phyloP scores from a whole-genome alignment of 2,113 vertebrate genomes.

The Kryptolebias marmoratus region DNA sequence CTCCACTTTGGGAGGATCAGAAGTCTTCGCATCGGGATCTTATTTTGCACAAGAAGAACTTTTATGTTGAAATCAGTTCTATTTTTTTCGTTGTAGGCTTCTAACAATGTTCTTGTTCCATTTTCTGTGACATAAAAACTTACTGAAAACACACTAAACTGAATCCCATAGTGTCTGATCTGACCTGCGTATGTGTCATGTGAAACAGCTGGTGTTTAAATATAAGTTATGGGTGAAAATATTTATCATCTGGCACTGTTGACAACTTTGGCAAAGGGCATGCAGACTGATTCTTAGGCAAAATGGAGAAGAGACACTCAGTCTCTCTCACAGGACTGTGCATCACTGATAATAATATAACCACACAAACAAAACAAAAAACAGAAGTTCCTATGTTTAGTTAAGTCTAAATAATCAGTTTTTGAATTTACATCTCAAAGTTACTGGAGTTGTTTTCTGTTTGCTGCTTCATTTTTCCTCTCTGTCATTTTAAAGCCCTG shows the following conservation, averaged over 20 bases:
- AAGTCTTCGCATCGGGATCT: not conserved
- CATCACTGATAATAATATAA: not conserved
- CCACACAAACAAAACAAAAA: slow-evolving; percentile 13
- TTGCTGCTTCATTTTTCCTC: too few species aligned
- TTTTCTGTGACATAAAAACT: not conserved
- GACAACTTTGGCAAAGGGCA: not conserved
- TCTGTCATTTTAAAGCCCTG: not conserved
- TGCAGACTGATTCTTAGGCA: not conserved
- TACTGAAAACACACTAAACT: not conserved
- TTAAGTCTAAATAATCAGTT: not conserved
- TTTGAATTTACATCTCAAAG: not conserved
- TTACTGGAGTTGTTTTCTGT: not conserved
- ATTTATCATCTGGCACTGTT: not conserved
- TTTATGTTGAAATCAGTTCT: not conserved
- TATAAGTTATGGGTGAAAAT: not conserved
- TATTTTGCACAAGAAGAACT: not conserved
- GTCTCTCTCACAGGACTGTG: not conserved
- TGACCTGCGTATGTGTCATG: not conserved
- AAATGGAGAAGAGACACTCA: slow-evolving; percentile 48
- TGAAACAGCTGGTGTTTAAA: not conserved
- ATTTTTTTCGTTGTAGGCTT: not conserved
- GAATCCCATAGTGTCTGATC: not conserved
- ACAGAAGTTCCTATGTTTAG: slow-evolving; percentile 20
- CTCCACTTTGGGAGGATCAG: not conserved
- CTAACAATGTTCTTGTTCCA: not conserved